A percentile compares a stretch with the other conserved stretches of the same genome.
These are phyloP conservation scores for Solenodon paradoxus DNA, from an alignment of 2,113 vertebrate genomes.

Conservation along the genomic window DNA sequence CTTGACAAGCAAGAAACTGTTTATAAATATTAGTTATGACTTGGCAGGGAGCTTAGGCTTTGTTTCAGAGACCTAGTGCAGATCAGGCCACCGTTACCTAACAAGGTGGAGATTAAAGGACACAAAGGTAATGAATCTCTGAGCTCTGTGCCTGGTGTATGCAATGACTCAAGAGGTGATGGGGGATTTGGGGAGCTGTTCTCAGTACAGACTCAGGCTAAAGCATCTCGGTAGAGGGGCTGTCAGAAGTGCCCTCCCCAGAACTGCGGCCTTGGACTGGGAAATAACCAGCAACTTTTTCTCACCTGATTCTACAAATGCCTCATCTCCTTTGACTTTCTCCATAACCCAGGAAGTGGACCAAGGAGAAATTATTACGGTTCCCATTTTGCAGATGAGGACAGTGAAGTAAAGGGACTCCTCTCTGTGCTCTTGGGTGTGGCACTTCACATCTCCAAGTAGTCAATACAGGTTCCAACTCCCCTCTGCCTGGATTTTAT, in stretches of 20 bases:
- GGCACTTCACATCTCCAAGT: neutral
- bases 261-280: neutral
- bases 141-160: neutral
- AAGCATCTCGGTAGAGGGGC: neutral
- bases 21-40: neutral
- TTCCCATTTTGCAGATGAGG: neutral
- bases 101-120: neutral
- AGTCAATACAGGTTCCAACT: neutral
- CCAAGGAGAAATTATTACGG: neutral
- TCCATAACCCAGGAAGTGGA: neutral
- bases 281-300: neutral
- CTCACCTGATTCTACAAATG: neutral
- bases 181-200: neutral
- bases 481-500: neutral
- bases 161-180: neutral
- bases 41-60: neutral
- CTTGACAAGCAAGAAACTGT: neutral
- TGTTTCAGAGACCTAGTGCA: neutral
- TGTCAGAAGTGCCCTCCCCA: neutral
- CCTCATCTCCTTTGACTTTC: slow-evolving; percentile 2
- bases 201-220: neutral
- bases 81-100: neutral
- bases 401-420: neutral
- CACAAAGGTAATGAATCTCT: neutral
- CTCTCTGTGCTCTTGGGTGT: neutral